phyloP scores from a whole-genome alignment of 2,888 invertebrate species.

The Noctuana brunneofusca region DNA sequence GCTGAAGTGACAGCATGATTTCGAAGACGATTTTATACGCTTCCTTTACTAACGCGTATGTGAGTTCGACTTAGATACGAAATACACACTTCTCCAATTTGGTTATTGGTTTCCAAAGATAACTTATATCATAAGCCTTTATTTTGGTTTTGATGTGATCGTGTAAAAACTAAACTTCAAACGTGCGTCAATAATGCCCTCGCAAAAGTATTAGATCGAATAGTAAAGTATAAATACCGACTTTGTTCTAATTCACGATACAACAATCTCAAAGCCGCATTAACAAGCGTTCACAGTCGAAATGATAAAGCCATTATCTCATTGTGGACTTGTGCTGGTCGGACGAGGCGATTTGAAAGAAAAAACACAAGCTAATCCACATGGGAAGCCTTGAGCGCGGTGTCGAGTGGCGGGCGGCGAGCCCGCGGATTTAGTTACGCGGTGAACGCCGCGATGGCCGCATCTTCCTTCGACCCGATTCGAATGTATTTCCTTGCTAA shows the following conservation, averaged over 20 bases:
- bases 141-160: background rate
- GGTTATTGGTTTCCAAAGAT: no score
- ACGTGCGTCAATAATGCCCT: background rate
- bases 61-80: no score
- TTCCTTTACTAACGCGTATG: slow-evolving; percentile 10
- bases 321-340: slow-evolving; percentile 40
- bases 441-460: slow-evolving; percentile 60
- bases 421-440: slow-evolving; percentile 64
- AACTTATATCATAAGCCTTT: background rate
- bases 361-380: slow-evolving; percentile 68
- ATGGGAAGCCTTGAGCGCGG: slow-evolving; percentile 74
- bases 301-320: slow-evolving; percentile 46
- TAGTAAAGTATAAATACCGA: background rate
- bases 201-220: background rate
- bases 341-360: slow-evolving; percentile 57
- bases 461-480: slow-evolving; percentile 50
- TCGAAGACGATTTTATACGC: slow-evolving; percentile 27
- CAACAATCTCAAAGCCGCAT: slow-evolving; percentile 22
- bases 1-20: slow-evolving; percentile 54
- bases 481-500: slow-evolving; percentile 32
- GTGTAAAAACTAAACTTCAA: background rate
- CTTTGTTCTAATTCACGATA: background rate
- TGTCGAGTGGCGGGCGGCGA: slow-evolving; percentile 56
- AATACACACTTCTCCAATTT: background rate
- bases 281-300: slow-evolving; percentile 27